Percentiles rank a stretch among this genome's conserved stretches.
phyloP scores from a whole-genome alignment of 1,140 invertebrate genomes.

The Leptestheria dahalacensis region DNA sequence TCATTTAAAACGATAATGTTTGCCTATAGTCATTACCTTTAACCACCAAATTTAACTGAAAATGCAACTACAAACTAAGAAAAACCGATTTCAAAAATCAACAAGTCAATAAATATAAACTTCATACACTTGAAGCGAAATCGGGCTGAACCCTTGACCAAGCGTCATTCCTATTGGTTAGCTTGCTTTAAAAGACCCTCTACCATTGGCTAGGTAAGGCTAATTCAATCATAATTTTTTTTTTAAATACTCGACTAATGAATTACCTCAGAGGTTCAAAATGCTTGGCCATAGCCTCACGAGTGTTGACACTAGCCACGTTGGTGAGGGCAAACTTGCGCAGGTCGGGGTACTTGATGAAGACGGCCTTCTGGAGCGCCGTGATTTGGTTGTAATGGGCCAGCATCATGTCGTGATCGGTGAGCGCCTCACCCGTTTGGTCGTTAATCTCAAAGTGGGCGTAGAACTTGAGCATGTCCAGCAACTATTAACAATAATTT shows the following conservation, averaged over 20 bases:
- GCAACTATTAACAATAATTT: conserved; percentile 49
- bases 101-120: conserved; percentile 9
- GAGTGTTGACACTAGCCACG: conserved; percentile 83
- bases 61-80: no score
- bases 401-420: conserved; percentile 82
- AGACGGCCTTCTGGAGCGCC: conserved; percentile 78
- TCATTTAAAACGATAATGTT: no score
- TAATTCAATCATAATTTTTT: neutral
- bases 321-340: conserved; percentile 78
- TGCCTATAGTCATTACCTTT: no score
- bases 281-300: conserved; percentile 68
- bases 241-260: conserved; percentile 9
- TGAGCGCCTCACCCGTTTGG: conserved; percentile 83
- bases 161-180: no score
- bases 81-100: no score
- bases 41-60: no score
- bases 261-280: conserved; percentile 57
- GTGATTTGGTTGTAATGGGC: conserved; percentile 84
- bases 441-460: conserved; percentile 96
- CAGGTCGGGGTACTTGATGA: conserved; percentile 77
- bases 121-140: no score
- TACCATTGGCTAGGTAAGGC: no score
- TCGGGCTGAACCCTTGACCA: no score
- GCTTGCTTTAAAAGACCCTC: no score
- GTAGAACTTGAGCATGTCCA: conserved; percentile 95